Percentiles rank a stretch among this genome's conserved stretches.
These are phyloP conservation scores for Phrynocephalus vlangalii DNA, from an alignment of 2,797 vertebrate species.

Conservation along the genomic window DNA sequence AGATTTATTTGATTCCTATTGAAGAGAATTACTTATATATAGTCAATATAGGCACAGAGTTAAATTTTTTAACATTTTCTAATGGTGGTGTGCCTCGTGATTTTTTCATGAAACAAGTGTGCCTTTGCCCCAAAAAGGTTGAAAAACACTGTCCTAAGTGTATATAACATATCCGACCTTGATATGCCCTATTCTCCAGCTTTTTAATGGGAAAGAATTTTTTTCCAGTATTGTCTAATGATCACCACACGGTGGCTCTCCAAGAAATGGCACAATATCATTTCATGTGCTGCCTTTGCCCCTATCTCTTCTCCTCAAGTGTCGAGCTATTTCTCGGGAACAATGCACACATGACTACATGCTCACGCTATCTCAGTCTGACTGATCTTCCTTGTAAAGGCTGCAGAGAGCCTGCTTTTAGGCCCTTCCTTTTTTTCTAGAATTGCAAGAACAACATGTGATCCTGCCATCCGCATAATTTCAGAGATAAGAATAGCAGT, in stretches of 20 bases:
- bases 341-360: neutral
- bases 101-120: no score
- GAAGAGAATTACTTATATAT: no score
- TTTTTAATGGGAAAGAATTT: neutral
- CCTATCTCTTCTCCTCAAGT: neutral
- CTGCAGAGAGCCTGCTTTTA: neutral
- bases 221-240: conserved; percentile 1
- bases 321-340: conserved; percentile 28
- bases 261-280: neutral
- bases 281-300: conserved; percentile 1
- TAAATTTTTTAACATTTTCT: no score
- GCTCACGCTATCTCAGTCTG: neutral
- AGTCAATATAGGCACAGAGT: no score
- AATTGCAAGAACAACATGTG: neutral
- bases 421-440: neutral
- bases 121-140: no score
- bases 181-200: neutral
- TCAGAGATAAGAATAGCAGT: no score
- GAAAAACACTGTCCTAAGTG: no score
- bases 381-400: conserved; percentile 11
- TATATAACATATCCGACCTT: neutral
- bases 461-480: neutral
- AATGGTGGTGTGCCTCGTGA: no score
- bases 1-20: no score
- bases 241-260: conserved; percentile 48